Evolutionary conservation across 2,797 vertebrate species (phyloP), one percentile per base, ranked within the genome.

Genomic region (Graptemys geographica): DNA sequence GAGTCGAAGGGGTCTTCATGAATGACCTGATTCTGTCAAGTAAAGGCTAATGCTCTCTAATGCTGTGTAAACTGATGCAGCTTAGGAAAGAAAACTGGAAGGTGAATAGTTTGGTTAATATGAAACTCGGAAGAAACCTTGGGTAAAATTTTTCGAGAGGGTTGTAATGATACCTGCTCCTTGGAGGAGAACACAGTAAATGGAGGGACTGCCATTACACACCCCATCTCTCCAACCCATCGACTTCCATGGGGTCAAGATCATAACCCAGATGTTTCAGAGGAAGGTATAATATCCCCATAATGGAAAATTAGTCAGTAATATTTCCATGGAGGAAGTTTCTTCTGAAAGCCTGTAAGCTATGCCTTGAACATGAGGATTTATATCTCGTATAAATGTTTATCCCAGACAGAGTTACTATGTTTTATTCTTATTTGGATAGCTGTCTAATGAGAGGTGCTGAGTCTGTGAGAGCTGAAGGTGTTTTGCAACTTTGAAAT

Each of bases 381-480:
- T 31, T 52, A 79, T 59, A 2, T 16, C 16, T 11, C 8, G 10
- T 79, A 51, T 28, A 59, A 28, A 25, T 49, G 47, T 33, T 27
- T 37, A 28, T 59, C 31, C 16, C 51, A 51, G 33, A 85, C 41
- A 31, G 74, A 37, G 11, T 28, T 19, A 72, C 15, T 41, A 62
- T 33, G 10, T 27, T 31, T n/a, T 62, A 62, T 78, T 87, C 33
- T 23, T 8, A 10, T 78, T 78, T 57, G 31, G 41, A 57, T 19
- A 80, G n/a, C 51, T 79, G 76, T 41, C 11, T 88, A 93, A 95
- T 72, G 93, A 96, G 90, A 96, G 80, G 53, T 93, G 84, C 79
- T 93, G 72, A 93, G 93, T 95, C 83, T 94, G 95, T 72, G 18
- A 92, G 4, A 41, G 18, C 15, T 89, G 59, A 92, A 91, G 33